Conservation (phyloP, 1,140 invertebrate genomes). For the Eumeta japonica region DNA sequence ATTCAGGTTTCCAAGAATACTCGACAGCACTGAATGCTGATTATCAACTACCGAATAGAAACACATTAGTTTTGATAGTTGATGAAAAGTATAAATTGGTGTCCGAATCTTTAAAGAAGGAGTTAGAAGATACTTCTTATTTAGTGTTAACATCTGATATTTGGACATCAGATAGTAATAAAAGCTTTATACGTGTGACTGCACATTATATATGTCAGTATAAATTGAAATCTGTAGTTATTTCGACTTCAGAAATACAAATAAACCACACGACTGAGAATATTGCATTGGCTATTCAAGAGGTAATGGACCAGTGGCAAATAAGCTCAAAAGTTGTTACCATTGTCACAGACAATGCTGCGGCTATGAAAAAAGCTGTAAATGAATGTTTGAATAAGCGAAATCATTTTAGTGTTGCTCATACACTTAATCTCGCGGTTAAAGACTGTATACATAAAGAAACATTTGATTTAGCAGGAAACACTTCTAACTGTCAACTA, state of each 20-base stretch:
- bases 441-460: constrained; percentile 14
- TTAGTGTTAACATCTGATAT: constrained; percentile 20
- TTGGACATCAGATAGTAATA: constrained; percentile 25
- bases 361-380: constrained; percentile 18
- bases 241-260: constrained; percentile 15
- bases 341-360: constrained; percentile 16
- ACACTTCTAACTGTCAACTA: no score
- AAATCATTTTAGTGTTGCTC: constrained; percentile 15
- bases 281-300: constrained; percentile 12
- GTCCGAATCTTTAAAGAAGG: constrained; percentile 8
- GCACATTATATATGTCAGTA: constrained; percentile 17
- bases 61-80: constrained; percentile 16
- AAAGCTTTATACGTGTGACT: constrained; percentile 18
- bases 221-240: constrained; percentile 12
- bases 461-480: no score
- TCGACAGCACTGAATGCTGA: constrained; percentile 14
- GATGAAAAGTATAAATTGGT: constrained; percentile 13
- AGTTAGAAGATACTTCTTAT: constrained; percentile 11
- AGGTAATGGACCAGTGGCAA: constrained; percentile 12
- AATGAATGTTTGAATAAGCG: constrained; percentile 13
- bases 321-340: constrained; percentile 12
- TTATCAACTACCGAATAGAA: constrained; percentile 15
- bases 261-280: constrained; percentile 14
- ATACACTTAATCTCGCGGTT: constrained; percentile 14
- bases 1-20: constrained; percentile 17